Conservation (phyloP, 1,140 invertebrate genomes). For the Coelopa frigida region DNA sequence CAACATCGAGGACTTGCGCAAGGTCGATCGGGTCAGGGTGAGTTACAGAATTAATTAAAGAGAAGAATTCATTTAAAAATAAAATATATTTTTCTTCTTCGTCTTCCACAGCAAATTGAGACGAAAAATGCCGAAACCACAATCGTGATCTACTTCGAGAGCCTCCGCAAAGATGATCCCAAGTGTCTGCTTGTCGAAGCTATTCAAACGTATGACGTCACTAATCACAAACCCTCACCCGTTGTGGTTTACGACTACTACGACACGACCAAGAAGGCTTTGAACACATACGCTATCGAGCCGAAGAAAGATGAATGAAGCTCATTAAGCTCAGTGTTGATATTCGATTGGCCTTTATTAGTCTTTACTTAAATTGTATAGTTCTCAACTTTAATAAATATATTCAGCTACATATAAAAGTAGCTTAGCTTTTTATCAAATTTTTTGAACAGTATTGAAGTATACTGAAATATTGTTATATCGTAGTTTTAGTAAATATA, state of each 20-base stretch:
- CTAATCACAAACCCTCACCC: constrained; percentile 73
- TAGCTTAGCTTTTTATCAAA: no score
- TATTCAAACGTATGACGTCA: constrained; percentile 72
- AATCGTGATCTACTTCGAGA: constrained; percentile 78
- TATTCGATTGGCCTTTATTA: no score
- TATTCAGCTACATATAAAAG: no score
- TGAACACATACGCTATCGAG: constrained; percentile 31
- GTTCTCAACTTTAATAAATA: no score
- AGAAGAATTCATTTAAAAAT: background rate
- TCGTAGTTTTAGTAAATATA: no score
- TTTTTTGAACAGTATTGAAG: no score
- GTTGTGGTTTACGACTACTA: constrained; percentile 88
- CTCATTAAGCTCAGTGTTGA: no score
- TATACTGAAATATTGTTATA: no score
- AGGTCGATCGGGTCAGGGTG: constrained; percentile 32
- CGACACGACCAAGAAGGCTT: constrained; percentile 64
- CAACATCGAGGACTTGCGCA: constrained; percentile 22
- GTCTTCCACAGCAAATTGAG: constrained; percentile 55
- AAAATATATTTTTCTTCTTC: background rate
- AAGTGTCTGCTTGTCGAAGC: constrained; percentile 79
- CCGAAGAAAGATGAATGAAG: no score
- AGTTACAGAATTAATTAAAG: constrained; percentile 2
- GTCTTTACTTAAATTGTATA: no score
- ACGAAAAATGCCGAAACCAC: constrained; percentile 67
- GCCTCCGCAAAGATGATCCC: constrained; percentile 53